A percentile compares a stretch with the other conserved stretches of the same genome.
Conservation (phyloP, 1,140 invertebrate genomes). For the Octopus bimaculoides region DNA sequence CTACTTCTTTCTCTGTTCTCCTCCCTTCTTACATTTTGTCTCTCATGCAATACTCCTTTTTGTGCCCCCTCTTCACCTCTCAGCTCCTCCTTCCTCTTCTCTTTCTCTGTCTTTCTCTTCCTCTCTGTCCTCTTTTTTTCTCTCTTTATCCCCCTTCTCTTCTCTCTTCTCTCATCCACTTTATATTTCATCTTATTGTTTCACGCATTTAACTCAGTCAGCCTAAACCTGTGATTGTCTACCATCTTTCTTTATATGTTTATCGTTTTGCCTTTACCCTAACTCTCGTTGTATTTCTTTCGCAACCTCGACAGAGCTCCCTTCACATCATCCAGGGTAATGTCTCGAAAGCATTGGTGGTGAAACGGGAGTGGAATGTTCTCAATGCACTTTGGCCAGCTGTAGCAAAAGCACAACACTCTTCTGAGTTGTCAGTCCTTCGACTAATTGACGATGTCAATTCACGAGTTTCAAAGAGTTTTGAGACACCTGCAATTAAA, state of each 20-base stretch:
- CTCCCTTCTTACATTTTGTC: no score
- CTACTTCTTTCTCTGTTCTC: no score
- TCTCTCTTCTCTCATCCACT: no score
- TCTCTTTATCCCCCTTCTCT: no score
- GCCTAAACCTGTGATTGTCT: constrained; percentile 10
- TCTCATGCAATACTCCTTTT: no score
- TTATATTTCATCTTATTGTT: no score
- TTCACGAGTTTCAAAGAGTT: constrained; percentile 58
- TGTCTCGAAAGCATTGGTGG: constrained; percentile 65
- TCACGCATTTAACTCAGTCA: no score
- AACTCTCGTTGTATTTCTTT: constrained; percentile 19
- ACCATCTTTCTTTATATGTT: background rate
- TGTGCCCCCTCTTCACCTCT: no score
- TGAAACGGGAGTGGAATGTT: constrained; percentile 75
- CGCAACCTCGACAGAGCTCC: constrained; percentile 63
- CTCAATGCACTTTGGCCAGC: constrained; percentile 70
- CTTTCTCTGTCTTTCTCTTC: no score
- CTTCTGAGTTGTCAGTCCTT: constrained; percentile 79
- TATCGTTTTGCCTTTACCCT: background rate
- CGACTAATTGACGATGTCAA: constrained; percentile 68
- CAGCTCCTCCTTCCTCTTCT: no score
- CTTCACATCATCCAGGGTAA: constrained; percentile 74
- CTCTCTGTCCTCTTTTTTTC: no score
- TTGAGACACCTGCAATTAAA: constrained; percentile 60
- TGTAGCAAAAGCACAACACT: constrained; percentile 70